A percentile compares a stretch with the other conserved stretches of the same genome.
These are phyloP conservation scores for Drosophila triauraria DNA, from an alignment of 1,140 invertebrate species.

Conservation along the genomic window DNA sequence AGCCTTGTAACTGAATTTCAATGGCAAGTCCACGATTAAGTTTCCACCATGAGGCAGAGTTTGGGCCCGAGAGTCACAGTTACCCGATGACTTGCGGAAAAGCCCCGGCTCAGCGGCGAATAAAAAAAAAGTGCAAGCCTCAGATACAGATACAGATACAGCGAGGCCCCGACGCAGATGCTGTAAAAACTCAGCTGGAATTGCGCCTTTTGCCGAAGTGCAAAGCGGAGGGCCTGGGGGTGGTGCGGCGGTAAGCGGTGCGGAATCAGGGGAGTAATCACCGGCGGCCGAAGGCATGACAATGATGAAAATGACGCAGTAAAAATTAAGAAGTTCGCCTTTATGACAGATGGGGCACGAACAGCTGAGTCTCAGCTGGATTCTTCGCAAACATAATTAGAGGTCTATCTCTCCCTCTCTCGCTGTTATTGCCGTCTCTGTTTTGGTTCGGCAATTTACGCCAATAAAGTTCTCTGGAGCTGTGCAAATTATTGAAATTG, in stretches of 20 bases:
- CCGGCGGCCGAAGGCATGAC: constrained; percentile 67
- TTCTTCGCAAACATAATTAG: constrained; percentile 78
- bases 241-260: constrained; percentile 25
- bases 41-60: constrained; percentile 66
- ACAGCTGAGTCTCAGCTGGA: constrained; percentile 67
- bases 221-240: constrained; percentile 20
- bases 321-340: constrained; percentile 84
- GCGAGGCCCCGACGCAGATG: constrained; percentile 55
- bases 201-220: constrained; percentile 67
- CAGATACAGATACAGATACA: constrained; percentile 46
- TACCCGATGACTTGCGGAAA: constrained; percentile 84
- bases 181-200: constrained; percentile 57
- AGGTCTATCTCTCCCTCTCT: constrained; percentile 37
- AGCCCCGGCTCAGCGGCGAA: constrained; percentile 43
- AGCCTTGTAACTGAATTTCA: constrained; percentile 85
- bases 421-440: constrained; percentile 18
- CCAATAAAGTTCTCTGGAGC: constrained; percentile 67
- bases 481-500: constrained; percentile 79
- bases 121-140: constrained; percentile 71
- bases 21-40: constrained; percentile 84
- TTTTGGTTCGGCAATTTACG: constrained; percentile 66
- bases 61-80: constrained; percentile 68
- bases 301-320: constrained; percentile 85
- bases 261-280: constrained; percentile 37
- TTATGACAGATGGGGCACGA: constrained; percentile 85